These are phyloP conservation scores for Silurus lanzhouensis DNA, from an alignment of 2,797 vertebrate genomes.

Conservation along the genomic window DNA sequence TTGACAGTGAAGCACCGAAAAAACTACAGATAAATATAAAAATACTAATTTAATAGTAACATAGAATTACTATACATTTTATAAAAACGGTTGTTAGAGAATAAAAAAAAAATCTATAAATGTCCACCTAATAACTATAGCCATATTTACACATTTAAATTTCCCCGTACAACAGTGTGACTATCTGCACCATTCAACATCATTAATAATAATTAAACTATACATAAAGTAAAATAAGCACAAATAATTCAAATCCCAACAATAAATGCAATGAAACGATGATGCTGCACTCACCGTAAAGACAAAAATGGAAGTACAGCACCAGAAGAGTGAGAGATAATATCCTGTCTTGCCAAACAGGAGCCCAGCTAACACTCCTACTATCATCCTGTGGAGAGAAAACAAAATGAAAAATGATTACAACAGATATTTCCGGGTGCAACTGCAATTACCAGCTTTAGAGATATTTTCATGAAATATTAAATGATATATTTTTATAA, in stretches of 20 bases:
- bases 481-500: background rate
- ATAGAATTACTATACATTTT: background rate
- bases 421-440: background rate
- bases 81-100: background rate
- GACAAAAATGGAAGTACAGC: constrained; percentile 83
- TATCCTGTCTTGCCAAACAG: constrained; percentile 86
- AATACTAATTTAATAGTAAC: background rate
- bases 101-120: background rate
- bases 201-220: background rate
- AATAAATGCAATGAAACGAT: background rate
- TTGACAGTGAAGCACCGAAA: background rate
- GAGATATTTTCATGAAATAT: background rate
- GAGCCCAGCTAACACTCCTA: constrained; percentile 82
- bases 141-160: background rate
- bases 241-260: background rate
- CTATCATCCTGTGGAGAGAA: constrained; percentile 83
- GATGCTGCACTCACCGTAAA: constrained; percentile 81
- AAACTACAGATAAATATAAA: background rate
- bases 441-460: background rate
- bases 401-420: background rate
- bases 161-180: background rate
- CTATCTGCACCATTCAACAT: background rate
- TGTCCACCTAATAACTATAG: background rate
- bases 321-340: constrained; percentile 86
- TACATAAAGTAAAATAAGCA: background rate